A percentile compares a stretch with the other conserved stretches of the same genome.
phyloP scores from a whole-genome alignment of 2,797 vertebrate species.

The Coregonus sp. region DNA sequence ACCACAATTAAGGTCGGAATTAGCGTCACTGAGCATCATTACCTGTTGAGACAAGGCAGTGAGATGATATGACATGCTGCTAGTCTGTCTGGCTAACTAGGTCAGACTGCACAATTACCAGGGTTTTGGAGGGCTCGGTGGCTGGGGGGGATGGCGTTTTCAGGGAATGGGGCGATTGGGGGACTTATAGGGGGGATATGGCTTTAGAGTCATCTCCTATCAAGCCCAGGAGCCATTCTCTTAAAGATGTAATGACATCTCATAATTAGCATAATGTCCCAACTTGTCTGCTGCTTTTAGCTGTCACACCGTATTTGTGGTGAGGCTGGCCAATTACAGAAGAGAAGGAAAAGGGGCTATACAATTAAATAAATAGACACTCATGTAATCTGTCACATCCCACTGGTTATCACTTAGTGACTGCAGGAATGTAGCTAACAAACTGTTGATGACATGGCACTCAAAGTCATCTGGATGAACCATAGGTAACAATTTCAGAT shows the following conservation, averaged over 20 bases:
- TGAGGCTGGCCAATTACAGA: constrained; percentile 68
- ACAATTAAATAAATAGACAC: constrained; percentile 50
- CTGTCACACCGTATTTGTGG: constrained; percentile 73
- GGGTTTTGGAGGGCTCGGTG: constrained; percentile 52
- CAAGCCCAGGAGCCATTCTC: constrained; percentile 69
- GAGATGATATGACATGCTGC: constrained; percentile 45
- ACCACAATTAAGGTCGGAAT: constrained; percentile 42
- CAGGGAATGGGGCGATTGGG: background rate
- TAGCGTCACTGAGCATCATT: constrained; percentile 44
- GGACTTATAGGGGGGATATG: constrained; percentile 28
- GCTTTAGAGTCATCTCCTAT: constrained; percentile 51
- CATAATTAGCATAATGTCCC: constrained; percentile 79
- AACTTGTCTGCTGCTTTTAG: constrained; percentile 76
- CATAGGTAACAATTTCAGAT: constrained; percentile 8
- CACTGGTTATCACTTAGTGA: constrained; percentile 53
- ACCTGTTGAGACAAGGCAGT: constrained; percentile 49
- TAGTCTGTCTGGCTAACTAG: constrained; percentile 53
- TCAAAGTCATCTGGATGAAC: constrained; percentile 41
- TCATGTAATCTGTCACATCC: constrained; percentile 56
- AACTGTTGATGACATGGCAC: constrained; percentile 46
- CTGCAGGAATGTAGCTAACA: constrained; percentile 26
- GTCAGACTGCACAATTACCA: constrained; percentile 63
- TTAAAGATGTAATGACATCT: constrained; percentile 77
- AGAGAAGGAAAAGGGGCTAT: constrained; percentile 11
- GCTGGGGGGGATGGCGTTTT: constrained; percentile 34